These are phyloP conservation scores for Phallusia fumigata DNA, from an alignment of 23 tunicate species.

Conservation along the genomic window DNA sequence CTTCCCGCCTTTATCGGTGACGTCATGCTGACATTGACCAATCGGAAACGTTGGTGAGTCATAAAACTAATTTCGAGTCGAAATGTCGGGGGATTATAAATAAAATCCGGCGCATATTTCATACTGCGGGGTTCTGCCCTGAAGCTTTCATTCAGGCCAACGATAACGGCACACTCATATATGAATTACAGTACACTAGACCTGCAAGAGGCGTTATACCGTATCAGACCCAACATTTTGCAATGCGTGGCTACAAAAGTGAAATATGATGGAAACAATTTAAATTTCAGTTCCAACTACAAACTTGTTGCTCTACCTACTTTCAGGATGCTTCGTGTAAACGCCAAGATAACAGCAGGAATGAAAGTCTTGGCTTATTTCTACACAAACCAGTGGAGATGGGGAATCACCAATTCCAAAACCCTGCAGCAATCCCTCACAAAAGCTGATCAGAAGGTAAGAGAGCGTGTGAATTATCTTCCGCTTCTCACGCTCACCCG, in stretches of 20 bases:
- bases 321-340: conserved; percentile 6
- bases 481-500: not conserved
- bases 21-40: conserved; percentile 10
- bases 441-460: conserved; percentile 2
- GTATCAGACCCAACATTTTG: too few species aligned
- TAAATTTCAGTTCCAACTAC: not conserved
- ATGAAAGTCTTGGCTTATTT: conserved; percentile 29
- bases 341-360: conserved; percentile 7
- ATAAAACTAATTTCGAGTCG: not conserved
- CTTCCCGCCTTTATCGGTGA: conserved; percentile 10
- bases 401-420: not conserved
- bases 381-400: conserved; percentile 15
- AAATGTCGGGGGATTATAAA: not conserved
- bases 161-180: too few species aligned
- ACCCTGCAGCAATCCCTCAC: not conserved
- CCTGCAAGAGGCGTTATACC: too few species aligned
- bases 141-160: too few species aligned
- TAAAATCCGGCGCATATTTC: too few species aligned
- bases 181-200: too few species aligned
- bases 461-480: too few species aligned
- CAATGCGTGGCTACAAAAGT: too few species aligned
- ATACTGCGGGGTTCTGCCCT: too few species aligned
- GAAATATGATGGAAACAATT: too few species aligned
- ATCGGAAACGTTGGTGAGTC: conserved; percentile 4
- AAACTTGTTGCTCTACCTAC: not conserved